phyloP scores from a whole-genome alignment of 2,888 invertebrate genomes.

The Drosophila atripex region DNA sequence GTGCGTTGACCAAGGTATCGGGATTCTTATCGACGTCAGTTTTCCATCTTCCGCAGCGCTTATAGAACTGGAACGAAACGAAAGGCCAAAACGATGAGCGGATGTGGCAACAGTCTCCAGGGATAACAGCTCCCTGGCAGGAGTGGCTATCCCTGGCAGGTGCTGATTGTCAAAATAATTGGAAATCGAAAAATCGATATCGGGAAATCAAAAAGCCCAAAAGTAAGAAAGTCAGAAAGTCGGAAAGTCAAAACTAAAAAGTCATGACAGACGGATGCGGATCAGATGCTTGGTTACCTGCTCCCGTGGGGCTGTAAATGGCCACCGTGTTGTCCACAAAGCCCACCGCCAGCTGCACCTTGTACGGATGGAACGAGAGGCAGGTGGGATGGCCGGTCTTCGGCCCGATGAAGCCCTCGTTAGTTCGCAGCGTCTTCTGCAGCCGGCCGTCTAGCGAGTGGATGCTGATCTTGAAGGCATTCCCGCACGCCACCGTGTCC shows the following conservation, averaged over 20 bases:
- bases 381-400: constrained; percentile 94
- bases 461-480: constrained; percentile 91
- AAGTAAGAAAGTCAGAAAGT: not conserved
- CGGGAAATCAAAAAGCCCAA: not conserved
- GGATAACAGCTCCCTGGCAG: too few relatives aligned
- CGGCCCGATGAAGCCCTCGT: constrained; percentile 96
- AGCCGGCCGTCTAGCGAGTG: constrained; percentile 89
- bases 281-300: not conserved
- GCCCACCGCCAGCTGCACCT: constrained; percentile 93
- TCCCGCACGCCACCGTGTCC: constrained; percentile 93
- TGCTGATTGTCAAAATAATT: not conserved
- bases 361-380: constrained; percentile 94
- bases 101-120: too few relatives aligned
- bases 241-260: too few relatives aligned
- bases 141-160: too few relatives aligned
- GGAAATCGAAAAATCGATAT: not conserved
- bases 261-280: not conserved
- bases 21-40: constrained; percentile 89
- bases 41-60: constrained; percentile 89
- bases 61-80: constrained; percentile 88
- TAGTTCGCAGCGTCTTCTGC: constrained; percentile 92
- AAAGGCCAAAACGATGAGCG: not conserved
- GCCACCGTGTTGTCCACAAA: constrained; percentile 93
- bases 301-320: constrained; percentile 87
- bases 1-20: constrained; percentile 86